Base-by-base conservation (phyloP, 2,888 invertebrate genomes). In the Colletes collaris region DNA sequence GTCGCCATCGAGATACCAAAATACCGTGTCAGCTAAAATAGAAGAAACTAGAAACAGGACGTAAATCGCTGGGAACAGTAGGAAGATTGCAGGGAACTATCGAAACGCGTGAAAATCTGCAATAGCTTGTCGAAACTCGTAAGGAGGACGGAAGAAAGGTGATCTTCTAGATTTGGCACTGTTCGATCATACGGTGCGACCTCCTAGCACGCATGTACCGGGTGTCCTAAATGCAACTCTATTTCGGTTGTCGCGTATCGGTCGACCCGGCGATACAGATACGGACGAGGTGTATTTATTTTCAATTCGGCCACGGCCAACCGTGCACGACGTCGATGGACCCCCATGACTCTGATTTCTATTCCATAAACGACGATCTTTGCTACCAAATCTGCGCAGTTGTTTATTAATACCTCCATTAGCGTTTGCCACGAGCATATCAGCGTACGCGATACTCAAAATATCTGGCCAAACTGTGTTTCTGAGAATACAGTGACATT, bases 281-380 rank as follows among this genome's bases (percentile, higher is more conserved):
- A 65, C 69, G 60, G 78, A 79, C 37, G 77, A 81, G 87, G 78
- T 79, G 88, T 87, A 91, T 91, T 91, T 92, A 91, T 92, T 92
- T 92, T 90, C 88, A 92, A 92, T 87, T 88, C 91, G 91, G 92
- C 92, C 92, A 92, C 91, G 92, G 92, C 91, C 92, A 91, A 87
- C 87, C 81, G 63, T 67, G 35, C 50, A 16, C 70, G 59, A 62
- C 52, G 35, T 40, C 50, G 65, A 77, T 79, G 71, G 60, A 59
- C 63, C 72, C 69, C 71, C 74, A 77, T 81, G 71, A 67, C 77
- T 65, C 50, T 56, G 19, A 6, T 46, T 46, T 46, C 8, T 10
- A 46, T 40, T n/a, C 27, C 27, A 27, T 2, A 27, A 27, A 27
- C 2, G 1, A 27, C 27, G 27, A 27, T 27, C 2, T 27, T 27